Conservation (phyloP, 2,888 invertebrate species). For the Microplitis deprimator region DNA sequence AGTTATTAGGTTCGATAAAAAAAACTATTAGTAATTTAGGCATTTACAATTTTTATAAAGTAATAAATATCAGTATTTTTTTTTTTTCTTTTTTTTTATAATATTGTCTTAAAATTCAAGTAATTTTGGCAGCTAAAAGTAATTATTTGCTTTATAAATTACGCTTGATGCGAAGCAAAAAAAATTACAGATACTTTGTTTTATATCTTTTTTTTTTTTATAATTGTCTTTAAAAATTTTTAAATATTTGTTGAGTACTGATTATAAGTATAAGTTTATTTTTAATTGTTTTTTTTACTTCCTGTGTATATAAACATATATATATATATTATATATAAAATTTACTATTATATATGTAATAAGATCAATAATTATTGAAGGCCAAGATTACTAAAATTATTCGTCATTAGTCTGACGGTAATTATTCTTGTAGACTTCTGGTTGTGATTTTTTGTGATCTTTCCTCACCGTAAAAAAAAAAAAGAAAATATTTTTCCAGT, state of each 20-base stretch:
- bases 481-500: neutral
- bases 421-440: conserved; percentile 46
- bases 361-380: conserved; percentile 38
- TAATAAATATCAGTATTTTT: conserved; percentile 15
- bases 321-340: conserved; percentile 48
- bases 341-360: conserved; percentile 47
- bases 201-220: conserved; percentile 54
- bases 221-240: conserved; percentile 61
- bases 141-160: conserved; percentile 31
- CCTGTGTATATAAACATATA: conserved; percentile 8
- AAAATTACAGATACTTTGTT: conserved; percentile 48
- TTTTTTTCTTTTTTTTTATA: neutral
- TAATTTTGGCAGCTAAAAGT: conserved; percentile 31
- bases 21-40: conserved; percentile 40
- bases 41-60: neutral
- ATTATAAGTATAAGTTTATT: conserved; percentile 59
- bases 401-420: conserved; percentile 10
- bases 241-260: conserved; percentile 62
- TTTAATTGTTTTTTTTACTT: conserved; percentile 51
- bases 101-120: conserved; percentile 25
- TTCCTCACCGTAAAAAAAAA: conserved; percentile 44
- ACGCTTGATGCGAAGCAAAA: conserved; percentile 6
- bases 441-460: conserved; percentile 52
- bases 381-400: conserved; percentile 18
- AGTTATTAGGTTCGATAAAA: neutral